Evolutionary conservation across 2,113 vertebrate species (phyloP).

Genomic region (Nothocercus nigrocapillus): DNA sequence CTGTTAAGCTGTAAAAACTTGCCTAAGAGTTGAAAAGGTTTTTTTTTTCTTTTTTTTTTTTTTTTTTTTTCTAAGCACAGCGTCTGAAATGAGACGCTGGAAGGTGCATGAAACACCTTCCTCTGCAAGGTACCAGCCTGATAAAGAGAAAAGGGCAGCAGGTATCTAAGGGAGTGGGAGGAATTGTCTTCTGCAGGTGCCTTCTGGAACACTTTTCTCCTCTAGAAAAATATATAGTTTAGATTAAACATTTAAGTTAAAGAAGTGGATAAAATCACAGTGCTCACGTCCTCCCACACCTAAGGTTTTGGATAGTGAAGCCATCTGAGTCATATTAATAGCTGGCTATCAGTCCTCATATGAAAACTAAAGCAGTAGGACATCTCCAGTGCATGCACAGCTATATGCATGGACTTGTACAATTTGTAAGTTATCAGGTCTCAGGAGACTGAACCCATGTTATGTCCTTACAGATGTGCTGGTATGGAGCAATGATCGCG

Average conservation of each 20-base stretch:
- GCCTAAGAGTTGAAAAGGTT: neutral
- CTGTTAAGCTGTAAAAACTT: neutral
- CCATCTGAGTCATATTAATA: neutral
- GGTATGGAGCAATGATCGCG: conserved; percentile 96
- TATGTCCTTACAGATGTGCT: conserved; percentile 86
- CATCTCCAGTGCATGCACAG: neutral
- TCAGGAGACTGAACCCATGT: neutral
- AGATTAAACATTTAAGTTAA: neutral
- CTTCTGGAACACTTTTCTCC: neutral
- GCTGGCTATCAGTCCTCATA: neutral
- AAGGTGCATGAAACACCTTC: no score
- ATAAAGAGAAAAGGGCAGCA: neutral
- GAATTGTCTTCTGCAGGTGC: neutral
- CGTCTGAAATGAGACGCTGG: neutral
- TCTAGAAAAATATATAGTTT: neutral
- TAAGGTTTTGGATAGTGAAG: neutral
- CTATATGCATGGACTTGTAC: neutral
- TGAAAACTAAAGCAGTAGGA: neutral
- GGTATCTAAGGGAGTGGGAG: neutral
- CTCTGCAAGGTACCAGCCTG: neutral
- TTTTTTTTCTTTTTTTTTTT: neutral
- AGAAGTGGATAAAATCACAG: neutral
- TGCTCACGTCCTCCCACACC: neutral
- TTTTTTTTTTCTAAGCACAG: neutral
- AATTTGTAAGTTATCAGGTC: neutral